phyloP scores from a whole-genome alignment of 1,140 invertebrate genomes.

The Cydia fagiglandana region DNA sequence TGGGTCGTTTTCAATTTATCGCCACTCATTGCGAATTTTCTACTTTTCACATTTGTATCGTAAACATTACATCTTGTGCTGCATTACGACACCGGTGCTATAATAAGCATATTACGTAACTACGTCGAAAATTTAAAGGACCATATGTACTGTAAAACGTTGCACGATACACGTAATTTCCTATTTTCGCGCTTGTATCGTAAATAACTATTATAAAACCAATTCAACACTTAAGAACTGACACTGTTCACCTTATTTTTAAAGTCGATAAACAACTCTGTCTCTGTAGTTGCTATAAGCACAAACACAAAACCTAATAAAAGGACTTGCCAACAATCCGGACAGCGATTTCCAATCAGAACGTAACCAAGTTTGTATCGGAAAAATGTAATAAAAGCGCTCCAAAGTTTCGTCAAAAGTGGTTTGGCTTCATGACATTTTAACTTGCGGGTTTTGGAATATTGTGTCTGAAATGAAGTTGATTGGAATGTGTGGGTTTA shows the following conservation, averaged over 20 bases:
- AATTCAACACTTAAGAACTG: background rate
- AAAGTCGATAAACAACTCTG: background rate
- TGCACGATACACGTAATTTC: too few species aligned
- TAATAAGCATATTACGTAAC: too few species aligned
- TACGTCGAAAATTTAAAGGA: too few species aligned
- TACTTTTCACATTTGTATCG: too few species aligned
- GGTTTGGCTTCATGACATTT: slow-evolving; percentile 26
- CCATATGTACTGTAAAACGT: too few species aligned
- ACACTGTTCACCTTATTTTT: background rate
- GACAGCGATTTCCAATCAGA: slow-evolving; percentile 56
- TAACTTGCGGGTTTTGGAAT: slow-evolving; percentile 35
- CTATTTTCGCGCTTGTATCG: too few species aligned
- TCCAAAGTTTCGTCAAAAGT: slow-evolving; percentile 21
- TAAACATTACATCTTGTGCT: too few species aligned
- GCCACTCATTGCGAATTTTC: too few species aligned
- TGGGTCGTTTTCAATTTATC: too few species aligned
- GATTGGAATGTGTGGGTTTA: background rate
- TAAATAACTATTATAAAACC: too few species aligned
- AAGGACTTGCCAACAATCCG: slow-evolving; percentile 40
- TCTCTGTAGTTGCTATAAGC: slow-evolving; percentile 5
- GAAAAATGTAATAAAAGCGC: slow-evolving; percentile 43
- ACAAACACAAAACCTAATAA: slow-evolving; percentile 20
- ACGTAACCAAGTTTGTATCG: slow-evolving; percentile 41
- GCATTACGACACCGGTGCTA: too few species aligned
- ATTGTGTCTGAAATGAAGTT: slow-evolving; percentile 3